Evolutionary conservation across 2,888 invertebrate species (phyloP).

Genomic region (Lysandra bellargus): DNA sequence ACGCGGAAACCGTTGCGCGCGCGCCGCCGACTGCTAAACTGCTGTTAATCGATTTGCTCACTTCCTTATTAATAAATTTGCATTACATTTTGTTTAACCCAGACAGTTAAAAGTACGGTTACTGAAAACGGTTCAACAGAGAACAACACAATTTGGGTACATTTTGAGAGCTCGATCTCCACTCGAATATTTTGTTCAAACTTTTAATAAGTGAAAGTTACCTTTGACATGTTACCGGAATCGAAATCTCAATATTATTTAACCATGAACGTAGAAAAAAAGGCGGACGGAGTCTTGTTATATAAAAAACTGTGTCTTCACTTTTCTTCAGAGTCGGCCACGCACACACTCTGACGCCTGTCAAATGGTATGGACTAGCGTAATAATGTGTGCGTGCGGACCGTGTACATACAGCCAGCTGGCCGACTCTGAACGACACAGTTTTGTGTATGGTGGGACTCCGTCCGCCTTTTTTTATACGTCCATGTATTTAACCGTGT

Average conservation of each 20-base stretch:
- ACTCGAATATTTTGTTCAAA: background rate
- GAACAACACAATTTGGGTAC: background rate
- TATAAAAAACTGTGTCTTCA: too few species aligned
- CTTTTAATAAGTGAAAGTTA: conserved; percentile 14
- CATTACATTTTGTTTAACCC: conserved; percentile 15
- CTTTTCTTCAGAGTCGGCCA: too few species aligned
- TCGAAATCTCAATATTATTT: background rate
- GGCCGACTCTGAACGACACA: too few species aligned
- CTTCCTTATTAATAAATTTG: conserved; percentile 20
- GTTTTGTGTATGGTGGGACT: too few species aligned
- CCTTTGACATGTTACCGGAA: conserved; percentile 2
- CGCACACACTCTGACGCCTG: too few species aligned
- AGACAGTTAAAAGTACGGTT: conserved; percentile 5
- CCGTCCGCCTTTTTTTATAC: too few species aligned
- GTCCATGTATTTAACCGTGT: background rate
- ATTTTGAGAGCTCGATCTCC: background rate
- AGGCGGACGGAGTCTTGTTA: too few species aligned
- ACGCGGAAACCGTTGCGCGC: conserved; percentile 13
- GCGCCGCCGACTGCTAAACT: background rate
- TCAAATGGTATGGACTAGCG: too few species aligned
- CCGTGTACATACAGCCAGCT: too few species aligned
- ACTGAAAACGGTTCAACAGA: background rate
- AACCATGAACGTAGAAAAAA: background rate
- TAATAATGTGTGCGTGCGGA: too few species aligned
- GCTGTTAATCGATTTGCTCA: conserved; percentile 17